phyloP scores from a whole-genome alignment of 2,888 invertebrate species.

The Choristoneura rosaceana region DNA sequence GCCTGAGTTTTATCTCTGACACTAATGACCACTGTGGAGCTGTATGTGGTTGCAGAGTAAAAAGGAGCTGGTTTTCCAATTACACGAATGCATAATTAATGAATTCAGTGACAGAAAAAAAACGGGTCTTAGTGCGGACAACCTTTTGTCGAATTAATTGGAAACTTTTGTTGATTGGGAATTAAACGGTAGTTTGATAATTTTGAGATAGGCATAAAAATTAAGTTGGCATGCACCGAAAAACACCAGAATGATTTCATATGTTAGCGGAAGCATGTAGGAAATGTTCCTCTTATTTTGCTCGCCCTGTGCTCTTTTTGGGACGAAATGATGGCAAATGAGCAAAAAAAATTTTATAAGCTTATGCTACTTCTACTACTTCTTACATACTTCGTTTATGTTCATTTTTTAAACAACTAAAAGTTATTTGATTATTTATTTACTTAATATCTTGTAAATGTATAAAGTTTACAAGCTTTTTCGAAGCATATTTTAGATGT shows the following conservation, averaged over 20 bases:
- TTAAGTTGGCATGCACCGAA: too few species aligned
- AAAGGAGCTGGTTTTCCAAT: slow-evolving; percentile 41
- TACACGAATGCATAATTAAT: slow-evolving; percentile 37
- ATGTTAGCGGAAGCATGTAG: too few species aligned
- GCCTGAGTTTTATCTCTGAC: slow-evolving; percentile 28
- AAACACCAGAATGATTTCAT: too few species aligned
- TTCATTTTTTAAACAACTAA: not conserved
- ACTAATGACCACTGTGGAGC: slow-evolving; percentile 21
- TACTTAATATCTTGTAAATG: not conserved
- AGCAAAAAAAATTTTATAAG: too few species aligned
- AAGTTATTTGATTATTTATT: not conserved
- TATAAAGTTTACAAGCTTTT: not conserved
- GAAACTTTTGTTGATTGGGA: not conserved
- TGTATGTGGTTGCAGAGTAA: slow-evolving; percentile 23
- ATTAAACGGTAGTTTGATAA: not conserved
- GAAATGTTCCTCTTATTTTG: too few species aligned
- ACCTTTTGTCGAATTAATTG: slow-evolving; percentile 8
- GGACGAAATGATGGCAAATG: too few species aligned
- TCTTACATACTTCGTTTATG: not conserved
- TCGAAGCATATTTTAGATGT: slow-evolving; percentile 10
- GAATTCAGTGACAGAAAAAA: slow-evolving; percentile 26
- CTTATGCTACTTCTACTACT: not conserved
- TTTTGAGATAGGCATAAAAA: not conserved
- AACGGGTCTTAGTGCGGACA: slow-evolving; percentile 22
- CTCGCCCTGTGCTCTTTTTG: too few species aligned